phyloP scores from a whole-genome alignment of 2,113 vertebrate genomes.

The Nipponia nippon region DNA sequence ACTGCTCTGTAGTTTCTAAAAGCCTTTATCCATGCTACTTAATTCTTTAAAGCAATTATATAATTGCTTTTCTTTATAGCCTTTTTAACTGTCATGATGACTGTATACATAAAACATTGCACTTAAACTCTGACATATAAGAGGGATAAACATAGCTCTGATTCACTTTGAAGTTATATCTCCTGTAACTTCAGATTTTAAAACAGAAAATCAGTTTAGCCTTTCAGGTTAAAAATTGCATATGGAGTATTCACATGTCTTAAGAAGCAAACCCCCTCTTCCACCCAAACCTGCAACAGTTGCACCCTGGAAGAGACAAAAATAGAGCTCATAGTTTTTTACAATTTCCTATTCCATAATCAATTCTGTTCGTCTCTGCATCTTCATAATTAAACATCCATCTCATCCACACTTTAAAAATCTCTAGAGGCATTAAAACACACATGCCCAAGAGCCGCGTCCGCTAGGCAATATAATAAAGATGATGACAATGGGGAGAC shows the following conservation, averaged over 20 bases:
- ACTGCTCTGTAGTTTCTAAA: constrained; percentile 66
- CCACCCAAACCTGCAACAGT: background rate
- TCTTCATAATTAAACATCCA: constrained; percentile 55
- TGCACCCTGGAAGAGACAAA: background rate
- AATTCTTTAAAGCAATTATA: constrained; percentile 75
- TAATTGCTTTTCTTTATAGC: constrained; percentile 75
- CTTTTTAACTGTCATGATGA: constrained; percentile 78
- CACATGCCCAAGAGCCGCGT: background rate
- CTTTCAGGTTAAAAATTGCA: constrained; percentile 21
- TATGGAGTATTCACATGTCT: background rate
- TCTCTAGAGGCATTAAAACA: constrained; percentile 25
- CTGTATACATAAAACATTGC: constrained; percentile 75
- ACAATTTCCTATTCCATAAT: constrained; percentile 7
- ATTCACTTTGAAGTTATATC: constrained; percentile 69
- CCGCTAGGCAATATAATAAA: background rate
- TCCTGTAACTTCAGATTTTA: constrained; percentile 50
- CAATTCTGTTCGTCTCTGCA: constrained; percentile 4
- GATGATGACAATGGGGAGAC: background rate
- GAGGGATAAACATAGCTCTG: constrained; percentile 72
- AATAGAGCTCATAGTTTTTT: background rate
- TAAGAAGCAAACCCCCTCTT: background rate
- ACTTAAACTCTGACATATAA: constrained; percentile 77
- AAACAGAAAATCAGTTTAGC: constrained; percentile 43
- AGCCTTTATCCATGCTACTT: constrained; percentile 65
- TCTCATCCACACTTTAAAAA: constrained; percentile 19